A percentile compares a stretch with the other conserved stretches of the same genome.
phyloP scores from a whole-genome alignment of 1,140 invertebrate genomes.

The Asobara japonica region DNA sequence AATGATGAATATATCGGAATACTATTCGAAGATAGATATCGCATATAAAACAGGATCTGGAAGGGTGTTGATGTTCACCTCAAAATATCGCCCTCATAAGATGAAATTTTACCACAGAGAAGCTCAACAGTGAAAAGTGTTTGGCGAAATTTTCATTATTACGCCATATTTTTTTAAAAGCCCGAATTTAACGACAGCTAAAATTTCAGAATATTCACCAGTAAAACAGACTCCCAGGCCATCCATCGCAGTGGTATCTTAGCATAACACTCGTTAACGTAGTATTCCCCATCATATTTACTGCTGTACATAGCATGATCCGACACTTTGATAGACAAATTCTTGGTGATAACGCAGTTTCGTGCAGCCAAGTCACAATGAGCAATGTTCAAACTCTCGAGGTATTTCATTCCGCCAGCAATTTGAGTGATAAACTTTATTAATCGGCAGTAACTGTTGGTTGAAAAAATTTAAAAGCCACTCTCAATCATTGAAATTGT shows the following conservation, averaged over 20 bases:
- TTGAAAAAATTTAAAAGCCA: not conserved
- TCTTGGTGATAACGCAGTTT: constrained; percentile 86
- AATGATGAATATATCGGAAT: too few relatives aligned
- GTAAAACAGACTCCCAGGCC: constrained; percentile 83
- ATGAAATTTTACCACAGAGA: not conserved
- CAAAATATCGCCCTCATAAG: not conserved
- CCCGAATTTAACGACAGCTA: too few relatives aligned
- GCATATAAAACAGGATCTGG: too few relatives aligned
- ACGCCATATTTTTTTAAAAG: too few relatives aligned
- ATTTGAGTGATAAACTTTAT: constrained; percentile 87
- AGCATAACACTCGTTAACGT: constrained; percentile 82
- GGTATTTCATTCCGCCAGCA: constrained; percentile 87
- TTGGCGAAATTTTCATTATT: too few relatives aligned
- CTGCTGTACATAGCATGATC: constrained; percentile 91
- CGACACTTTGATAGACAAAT: constrained; percentile 84
- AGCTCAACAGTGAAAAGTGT: too few relatives aligned
- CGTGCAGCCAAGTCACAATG: constrained; percentile 83
- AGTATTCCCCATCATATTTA: constrained; percentile 85
- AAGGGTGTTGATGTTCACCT: too few relatives aligned
- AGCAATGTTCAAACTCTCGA: constrained; percentile 79
- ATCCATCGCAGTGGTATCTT: constrained; percentile 89
- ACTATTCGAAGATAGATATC: too few relatives aligned
- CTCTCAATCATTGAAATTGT: not conserved
- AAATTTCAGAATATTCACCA: constrained; percentile 77
- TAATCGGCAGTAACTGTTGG: constrained; percentile 79